A percentile compares a stretch with the other conserved stretches of the same genome.
These are phyloP conservation scores for Drosophila quadrilineata DNA, from an alignment of 1,140 invertebrate species.

Conservation along the genomic window DNA sequence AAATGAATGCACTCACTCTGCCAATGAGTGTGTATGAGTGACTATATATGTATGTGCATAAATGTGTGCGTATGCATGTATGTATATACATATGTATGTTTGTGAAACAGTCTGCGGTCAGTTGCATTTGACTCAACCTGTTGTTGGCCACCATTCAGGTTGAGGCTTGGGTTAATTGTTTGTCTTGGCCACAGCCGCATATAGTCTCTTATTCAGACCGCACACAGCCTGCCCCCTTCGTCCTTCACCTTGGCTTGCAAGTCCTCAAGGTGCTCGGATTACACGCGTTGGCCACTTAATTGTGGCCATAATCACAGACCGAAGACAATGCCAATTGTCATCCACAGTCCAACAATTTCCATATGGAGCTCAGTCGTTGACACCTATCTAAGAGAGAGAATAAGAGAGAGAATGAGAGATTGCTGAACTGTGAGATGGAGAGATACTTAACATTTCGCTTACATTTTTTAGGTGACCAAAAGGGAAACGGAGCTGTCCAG, in stretches of 20 bases:
- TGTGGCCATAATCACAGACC: slow-evolving; percentile 39
- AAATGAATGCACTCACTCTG: slow-evolving; percentile 49
- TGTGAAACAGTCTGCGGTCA: slow-evolving; percentile 30
- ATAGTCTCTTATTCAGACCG: slow-evolving; percentile 5
- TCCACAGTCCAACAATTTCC: too few relatives aligned
- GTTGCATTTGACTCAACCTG: slow-evolving; percentile 28
- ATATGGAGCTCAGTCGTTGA: slow-evolving; percentile 74
- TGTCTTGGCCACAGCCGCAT: slow-evolving; percentile 2
- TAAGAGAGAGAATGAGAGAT: not conserved
- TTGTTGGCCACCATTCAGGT: slow-evolving; percentile 26
- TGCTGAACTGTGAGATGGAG: not conserved
- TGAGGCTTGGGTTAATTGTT: slow-evolving; percentile 32
- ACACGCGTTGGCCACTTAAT: slow-evolving; percentile 54
- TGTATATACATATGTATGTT: not conserved
- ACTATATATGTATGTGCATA: not conserved
- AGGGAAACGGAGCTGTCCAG: slow-evolving; percentile 2
- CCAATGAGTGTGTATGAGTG: slow-evolving; percentile 6
- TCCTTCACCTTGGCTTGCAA: slow-evolving; percentile 5
- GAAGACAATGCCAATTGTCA: slow-evolving; percentile 27
- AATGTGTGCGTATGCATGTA: not conserved
- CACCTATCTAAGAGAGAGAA: too few relatives aligned
- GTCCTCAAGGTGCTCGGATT: slow-evolving; percentile 19
- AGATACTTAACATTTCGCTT: slow-evolving; percentile 39
- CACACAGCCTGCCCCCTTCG: not conserved
- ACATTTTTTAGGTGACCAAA: slow-evolving; percentile 31